phyloP scores from a whole-genome alignment of 2,797 vertebrate species.

The Chiloscyllium punctatum region DNA sequence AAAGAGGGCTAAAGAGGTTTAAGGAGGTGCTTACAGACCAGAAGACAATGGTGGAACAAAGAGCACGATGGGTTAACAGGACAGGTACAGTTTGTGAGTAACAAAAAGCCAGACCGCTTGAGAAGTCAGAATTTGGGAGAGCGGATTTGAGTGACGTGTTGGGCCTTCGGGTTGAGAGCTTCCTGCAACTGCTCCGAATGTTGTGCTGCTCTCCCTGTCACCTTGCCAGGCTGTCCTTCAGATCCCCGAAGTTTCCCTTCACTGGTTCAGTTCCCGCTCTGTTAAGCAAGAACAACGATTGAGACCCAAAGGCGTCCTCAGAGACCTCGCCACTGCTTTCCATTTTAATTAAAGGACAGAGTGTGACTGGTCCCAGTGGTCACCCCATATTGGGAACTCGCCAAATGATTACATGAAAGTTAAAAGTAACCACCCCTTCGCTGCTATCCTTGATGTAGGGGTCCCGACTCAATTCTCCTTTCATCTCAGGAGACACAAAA shows the following conservation, averaged over 20 bases:
- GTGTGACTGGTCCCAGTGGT: not conserved
- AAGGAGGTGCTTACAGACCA: not conserved
- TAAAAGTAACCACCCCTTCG: not conserved
- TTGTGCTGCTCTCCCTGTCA: not conserved
- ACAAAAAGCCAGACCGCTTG: not conserved
- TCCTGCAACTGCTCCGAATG: not conserved
- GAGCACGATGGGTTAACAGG: not conserved
- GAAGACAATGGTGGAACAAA: not conserved
- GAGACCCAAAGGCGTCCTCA: not conserved
- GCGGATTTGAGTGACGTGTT: not conserved
- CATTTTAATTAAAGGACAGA: slow-evolving; percentile 32
- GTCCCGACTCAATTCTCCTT: not conserved
- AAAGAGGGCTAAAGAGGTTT: not conserved
- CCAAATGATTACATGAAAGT: not conserved
- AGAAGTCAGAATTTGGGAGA: not conserved
- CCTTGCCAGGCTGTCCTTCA: slow-evolving; percentile 11
- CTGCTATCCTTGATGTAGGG: not conserved
- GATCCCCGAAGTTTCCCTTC: not conserved
- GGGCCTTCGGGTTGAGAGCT: not conserved
- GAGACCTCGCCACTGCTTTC: not conserved
- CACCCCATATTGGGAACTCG: not conserved
- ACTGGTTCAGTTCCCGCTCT: not conserved
- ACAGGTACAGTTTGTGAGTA: not conserved
- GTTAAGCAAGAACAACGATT: not conserved
- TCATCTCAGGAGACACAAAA: not conserved